A percentile compares a stretch with the other conserved stretches of the same genome.
Conservation (phyloP, 1,140 invertebrate genomes). For the Manduca sexta region DNA sequence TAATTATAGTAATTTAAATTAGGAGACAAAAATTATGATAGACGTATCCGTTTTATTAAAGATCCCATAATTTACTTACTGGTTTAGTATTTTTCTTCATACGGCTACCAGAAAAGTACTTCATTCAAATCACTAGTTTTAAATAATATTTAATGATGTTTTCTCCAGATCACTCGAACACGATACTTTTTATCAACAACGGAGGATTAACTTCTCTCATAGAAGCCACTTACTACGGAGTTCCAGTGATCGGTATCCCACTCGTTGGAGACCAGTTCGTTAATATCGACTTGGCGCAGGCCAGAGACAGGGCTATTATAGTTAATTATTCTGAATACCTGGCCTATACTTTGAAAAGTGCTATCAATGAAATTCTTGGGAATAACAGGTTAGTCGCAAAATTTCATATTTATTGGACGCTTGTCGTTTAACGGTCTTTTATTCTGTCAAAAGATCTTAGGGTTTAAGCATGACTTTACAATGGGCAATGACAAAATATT, state of each 20-base stretch:
- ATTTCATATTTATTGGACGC: conserved; percentile 2
- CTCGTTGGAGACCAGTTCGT: conserved; percentile 76
- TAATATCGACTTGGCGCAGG: conserved; percentile 38
- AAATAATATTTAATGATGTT: conserved; percentile 2
- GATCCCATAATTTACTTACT: too few relatives aligned
- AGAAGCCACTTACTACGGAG: conserved; percentile 78
- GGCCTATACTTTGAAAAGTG: conserved; percentile 18
- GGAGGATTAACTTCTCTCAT: conserved; percentile 77
- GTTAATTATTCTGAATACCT: conserved; percentile 25
- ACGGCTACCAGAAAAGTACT: too few relatives aligned
- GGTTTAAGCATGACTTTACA: too few relatives aligned
- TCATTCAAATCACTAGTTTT: too few relatives aligned
- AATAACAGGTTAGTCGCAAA: conserved; percentile 25
- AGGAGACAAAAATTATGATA: too few relatives aligned
- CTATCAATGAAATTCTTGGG: conserved; percentile 27
- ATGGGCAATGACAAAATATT: too few relatives aligned
- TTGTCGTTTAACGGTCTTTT: background rate
- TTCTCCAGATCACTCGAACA: conserved; percentile 77
- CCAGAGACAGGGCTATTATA: conserved; percentile 20
- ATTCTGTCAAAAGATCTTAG: too few relatives aligned
- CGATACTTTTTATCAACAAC: conserved; percentile 77
- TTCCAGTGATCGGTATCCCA: conserved; percentile 79
- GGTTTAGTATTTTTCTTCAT: too few relatives aligned
- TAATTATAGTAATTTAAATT: too few relatives aligned
- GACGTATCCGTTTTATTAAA: too few relatives aligned